phyloP scores from a whole-genome alignment of 2,888 invertebrate genomes.

The Cenopis cana region DNA sequence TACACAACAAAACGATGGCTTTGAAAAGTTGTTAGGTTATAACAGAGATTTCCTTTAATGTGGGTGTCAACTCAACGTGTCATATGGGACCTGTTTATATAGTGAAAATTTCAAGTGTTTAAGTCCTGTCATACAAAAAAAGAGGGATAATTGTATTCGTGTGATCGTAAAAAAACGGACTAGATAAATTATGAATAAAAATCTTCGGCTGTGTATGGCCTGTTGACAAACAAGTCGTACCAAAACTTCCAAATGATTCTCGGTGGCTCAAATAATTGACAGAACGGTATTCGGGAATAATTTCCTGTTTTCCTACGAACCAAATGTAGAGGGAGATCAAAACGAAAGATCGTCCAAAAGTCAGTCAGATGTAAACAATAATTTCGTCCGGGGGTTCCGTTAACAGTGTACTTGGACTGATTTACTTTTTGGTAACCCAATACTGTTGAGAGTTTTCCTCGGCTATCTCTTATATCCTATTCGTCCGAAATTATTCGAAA shows the following conservation, averaged over 20 bases:
- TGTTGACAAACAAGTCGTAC: not conserved
- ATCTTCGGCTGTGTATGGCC: not conserved
- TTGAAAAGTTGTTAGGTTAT: conserved; percentile 22
- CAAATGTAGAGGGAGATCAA: conserved; percentile 21
- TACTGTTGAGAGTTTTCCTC: conserved; percentile 32
- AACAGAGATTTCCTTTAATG: conserved; percentile 35
- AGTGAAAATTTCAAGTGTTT: too few relatives aligned
- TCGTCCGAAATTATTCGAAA: conserved; percentile 3
- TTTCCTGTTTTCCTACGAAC: conserved; percentile 6
- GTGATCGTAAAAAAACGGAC: too few relatives aligned
- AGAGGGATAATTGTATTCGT: too few relatives aligned
- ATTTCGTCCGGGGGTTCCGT: conserved; percentile 24
- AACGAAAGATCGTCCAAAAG: conserved; percentile 17
- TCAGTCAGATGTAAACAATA: conserved; percentile 35
- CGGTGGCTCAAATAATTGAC: conserved; percentile 7
- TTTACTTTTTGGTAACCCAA: conserved; percentile 36
- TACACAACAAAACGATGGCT: conserved; percentile 18
- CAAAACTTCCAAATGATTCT: conserved; percentile 1
- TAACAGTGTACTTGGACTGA: conserved; percentile 37
- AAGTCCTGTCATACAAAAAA: too few relatives aligned
- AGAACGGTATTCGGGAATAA: conserved; percentile 14
- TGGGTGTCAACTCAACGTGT: conserved; percentile 24
- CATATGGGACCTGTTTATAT: conserved; percentile 18
- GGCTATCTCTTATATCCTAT: not conserved
- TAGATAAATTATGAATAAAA: too few relatives aligned